Percentiles rank a stretch among this genome's conserved stretches.
Evolutionary conservation across 1,140 invertebrate species (phyloP).

Genomic region (Zaprionus davidi): DNA sequence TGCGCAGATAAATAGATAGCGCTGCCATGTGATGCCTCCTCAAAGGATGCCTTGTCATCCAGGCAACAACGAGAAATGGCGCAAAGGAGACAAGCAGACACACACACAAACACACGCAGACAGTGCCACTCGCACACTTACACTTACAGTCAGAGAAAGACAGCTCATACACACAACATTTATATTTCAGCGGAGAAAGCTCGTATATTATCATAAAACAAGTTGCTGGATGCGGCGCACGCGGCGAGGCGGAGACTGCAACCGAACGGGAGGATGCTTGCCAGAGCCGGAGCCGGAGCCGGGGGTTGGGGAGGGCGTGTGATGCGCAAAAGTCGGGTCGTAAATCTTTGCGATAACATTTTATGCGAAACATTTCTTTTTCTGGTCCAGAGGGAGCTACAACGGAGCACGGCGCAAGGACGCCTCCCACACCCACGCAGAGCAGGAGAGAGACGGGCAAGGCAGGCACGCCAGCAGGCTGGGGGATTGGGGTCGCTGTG

Average conservation of each 20-base stretch:
- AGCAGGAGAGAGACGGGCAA: not conserved
- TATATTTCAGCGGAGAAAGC: conserved; percentile 84
- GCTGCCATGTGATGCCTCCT: conserved; percentile 76
- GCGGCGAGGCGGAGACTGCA: conserved; percentile 6
- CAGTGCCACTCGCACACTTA: conserved; percentile 22
- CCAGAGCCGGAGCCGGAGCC: no score
- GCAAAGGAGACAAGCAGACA: conserved; percentile 53
- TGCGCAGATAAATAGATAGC: conserved; percentile 83
- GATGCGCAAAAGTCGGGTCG: conserved; percentile 85
- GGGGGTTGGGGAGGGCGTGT: conserved; percentile 54
- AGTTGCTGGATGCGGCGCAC: conserved; percentile 71
- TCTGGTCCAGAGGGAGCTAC: conserved; percentile 79
- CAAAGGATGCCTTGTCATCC: conserved; percentile 72
- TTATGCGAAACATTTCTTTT: conserved; percentile 85
- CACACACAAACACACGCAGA: conserved; percentile 17
- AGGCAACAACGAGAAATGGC: conserved; percentile 64
- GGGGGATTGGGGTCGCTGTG: conserved; percentile 19
- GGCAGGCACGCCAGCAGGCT: not conserved
- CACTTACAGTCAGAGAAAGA: conserved; percentile 39
- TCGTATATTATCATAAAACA: conserved; percentile 85
- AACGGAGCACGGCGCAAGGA: conserved; percentile 66
- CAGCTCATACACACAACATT: conserved; percentile 78
- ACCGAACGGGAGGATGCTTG: not conserved
- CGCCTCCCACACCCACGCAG: conserved; percentile 52
- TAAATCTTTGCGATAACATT: conserved; percentile 85